Evolutionary conservation across 2,797 vertebrate species (phyloP).

Genomic region (Podargus strigoides): DNA sequence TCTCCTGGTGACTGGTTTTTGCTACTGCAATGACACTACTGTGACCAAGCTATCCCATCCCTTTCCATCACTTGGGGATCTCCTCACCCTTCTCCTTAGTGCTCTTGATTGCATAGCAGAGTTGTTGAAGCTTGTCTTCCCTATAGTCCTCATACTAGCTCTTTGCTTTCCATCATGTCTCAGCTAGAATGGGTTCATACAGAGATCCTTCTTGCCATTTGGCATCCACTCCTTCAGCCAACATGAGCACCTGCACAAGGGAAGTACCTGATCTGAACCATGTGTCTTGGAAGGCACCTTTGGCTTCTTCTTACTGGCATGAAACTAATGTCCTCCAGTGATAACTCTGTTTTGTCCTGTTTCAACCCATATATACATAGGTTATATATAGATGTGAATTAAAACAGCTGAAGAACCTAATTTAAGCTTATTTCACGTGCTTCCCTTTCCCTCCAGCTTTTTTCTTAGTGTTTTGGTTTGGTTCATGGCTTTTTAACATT

Average conservation of each 20-base stretch:
- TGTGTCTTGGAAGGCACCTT: not conserved
- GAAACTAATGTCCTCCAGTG: not conserved
- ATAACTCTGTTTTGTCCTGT: not conserved
- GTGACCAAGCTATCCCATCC: not conserved
- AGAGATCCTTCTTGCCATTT: fast-evolving
- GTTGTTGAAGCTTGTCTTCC: not conserved
- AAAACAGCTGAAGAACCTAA: not conserved
- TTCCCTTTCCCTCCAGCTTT: not conserved
- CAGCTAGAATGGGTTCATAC: not conserved
- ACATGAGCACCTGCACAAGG: not conserved
- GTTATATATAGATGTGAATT: not conserved
- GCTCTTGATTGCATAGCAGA: not conserved
- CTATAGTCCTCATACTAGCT: fast-evolving
- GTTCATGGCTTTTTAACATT: not conserved
- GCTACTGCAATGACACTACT: not conserved
- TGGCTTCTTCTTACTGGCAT: not conserved
- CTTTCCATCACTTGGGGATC: not conserved
- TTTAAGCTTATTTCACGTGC: not conserved
- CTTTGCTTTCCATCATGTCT: not conserved
- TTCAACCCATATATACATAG: not conserved
- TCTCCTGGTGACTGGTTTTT: not conserved
- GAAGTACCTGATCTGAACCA: not conserved
- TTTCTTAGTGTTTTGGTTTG: not conserved
- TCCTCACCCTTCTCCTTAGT: not conserved
- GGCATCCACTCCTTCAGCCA: not conserved